Evolutionary conservation across 2,888 invertebrate species (phyloP), one percentile per base, ranked within the genome.

Genomic region (Spodoptera littoralis): DNA sequence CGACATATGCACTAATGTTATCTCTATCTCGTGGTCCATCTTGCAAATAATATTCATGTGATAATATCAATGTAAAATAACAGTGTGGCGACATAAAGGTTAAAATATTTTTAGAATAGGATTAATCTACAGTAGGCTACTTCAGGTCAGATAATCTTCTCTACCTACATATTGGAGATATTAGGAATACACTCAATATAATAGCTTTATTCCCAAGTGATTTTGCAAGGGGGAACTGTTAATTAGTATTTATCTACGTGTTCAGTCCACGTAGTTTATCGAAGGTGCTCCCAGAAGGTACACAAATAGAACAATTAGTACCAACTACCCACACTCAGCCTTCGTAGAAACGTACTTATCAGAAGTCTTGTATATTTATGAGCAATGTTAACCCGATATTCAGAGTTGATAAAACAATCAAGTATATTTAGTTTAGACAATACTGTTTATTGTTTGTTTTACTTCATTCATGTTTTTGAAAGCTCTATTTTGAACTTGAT

Each of bases 221-320:
- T 43, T 46, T 46, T 51, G 4, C 47, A 36, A 8, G 24, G 24
- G 24, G n/a, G 43, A 66, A 47, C 51, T 49, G 63, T 62, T 71
- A 53, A 68, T 59, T 53, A 59, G 55, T 68, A 59, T 56, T 73
- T 56, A 61, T 60, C 44, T 62, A 59, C 44, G 44, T 68, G 49
- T 46, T 58, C 44, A 62, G 9, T 49, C 36, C 36, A 55, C 43
- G 42, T 49, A 56, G 52, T 61, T 72, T 52, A 58, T 49, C 41
- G 44, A 3, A 46, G 12, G 45, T 50, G 45, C 9, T 66, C 66
- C 66, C 72, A 12, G 53, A 47, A 63, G 68, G 56, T 44, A 58
- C 43, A 46, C 47, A 56, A 49, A 60, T 44, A 46, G 36, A 46
- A 12, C 47, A 72, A 67, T 62, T 58, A 65, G 27, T 1, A 36